Evolutionary conservation across 2,888 invertebrate species (phyloP).

Genomic region (Dolichopus griseipennis): DNA sequence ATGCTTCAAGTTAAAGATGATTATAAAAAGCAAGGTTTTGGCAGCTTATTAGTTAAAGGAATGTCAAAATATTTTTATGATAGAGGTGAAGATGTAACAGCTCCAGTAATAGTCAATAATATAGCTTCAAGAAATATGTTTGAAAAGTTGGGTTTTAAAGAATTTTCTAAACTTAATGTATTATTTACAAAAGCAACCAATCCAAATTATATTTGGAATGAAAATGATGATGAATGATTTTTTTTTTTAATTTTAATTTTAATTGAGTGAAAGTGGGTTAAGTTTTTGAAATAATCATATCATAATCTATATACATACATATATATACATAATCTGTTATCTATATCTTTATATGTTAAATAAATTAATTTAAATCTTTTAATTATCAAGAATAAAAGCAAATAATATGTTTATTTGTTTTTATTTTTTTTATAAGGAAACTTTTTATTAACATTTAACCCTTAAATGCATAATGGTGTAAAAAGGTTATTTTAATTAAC

Average conservation of each 20-base stretch:
- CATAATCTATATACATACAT: conserved; percentile 15
- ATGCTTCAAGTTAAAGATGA: conserved; percentile 31
- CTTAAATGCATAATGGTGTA: too few relatives aligned
- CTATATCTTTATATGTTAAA: too few relatives aligned
- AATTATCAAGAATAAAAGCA: too few relatives aligned
- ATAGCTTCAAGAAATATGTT: conserved; percentile 28
- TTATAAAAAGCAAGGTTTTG: conserved; percentile 30
- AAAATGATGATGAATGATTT: conserved; percentile 18
- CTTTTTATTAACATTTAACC: too few relatives aligned
- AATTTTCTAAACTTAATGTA: conserved; percentile 27
- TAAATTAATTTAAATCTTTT: too few relatives aligned
- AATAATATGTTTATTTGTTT: too few relatives aligned
- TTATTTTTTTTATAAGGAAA: too few relatives aligned
- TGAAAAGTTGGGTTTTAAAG: conserved; percentile 30
- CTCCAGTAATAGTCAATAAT: conserved; percentile 29
- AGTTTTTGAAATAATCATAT: background rate
- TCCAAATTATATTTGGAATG: conserved; percentile 23
- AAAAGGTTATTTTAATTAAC: too few relatives aligned
- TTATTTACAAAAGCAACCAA: conserved; percentile 25
- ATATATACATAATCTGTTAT: conserved; percentile 11
- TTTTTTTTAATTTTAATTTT: too few relatives aligned
- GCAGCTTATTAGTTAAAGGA: conserved; percentile 26
- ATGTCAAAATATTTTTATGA: conserved; percentile 28
- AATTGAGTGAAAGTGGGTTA: too few relatives aligned
- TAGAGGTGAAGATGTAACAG: conserved; percentile 30